Base-by-base conservation (phyloP, 2,888 invertebrate genomes). In the Caenorhabditis doughertyi region DNA sequence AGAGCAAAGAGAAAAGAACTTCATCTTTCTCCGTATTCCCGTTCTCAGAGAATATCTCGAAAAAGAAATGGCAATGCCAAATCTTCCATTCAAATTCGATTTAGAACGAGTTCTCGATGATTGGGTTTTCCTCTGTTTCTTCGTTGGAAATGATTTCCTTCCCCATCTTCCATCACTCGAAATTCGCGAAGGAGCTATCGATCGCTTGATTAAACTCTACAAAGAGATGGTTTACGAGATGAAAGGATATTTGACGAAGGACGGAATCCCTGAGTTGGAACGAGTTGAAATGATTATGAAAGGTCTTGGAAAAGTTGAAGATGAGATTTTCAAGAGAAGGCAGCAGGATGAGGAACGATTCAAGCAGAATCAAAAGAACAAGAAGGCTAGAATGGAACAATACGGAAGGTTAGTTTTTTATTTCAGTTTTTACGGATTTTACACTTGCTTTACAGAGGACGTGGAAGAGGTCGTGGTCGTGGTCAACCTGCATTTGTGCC, bases 51-150 rank as follows among this genome's bases (percentile, higher is more conserved):
- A 99, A 92, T 99, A 99, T 93, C 93, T 99, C 27, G 96, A 96
- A 92, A 94, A 94, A 90, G 98, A 98, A 87, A 93, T 98, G 71
- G 92, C 93, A 88, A 98, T 98, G 96, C 95, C 95, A 0, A 96
- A 96, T 92, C 94, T 98, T 47, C 97, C 98, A 3, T 98, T 99
- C 92, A 93, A 94, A 64, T 98, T 96, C 92, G 96, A 97, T 92
- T 96, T 99, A 92, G 99, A 99, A 92, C 90, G 98, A 73, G 97
- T 95, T 0, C 92, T 99, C 18, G 99, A 99, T 92, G 99, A 99
- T 93, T 99, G 98, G 98, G 98, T 94, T 18, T 94, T 94, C 89
- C 97, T 99, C 97, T 99, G 99, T 92, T 99, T 99, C 93, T 99
- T 99, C 81, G 91, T 91, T 7, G 99, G 99, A 60, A 99, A 99